Evolutionary conservation across 2,888 invertebrate genomes (phyloP).

Genomic region (Vesta saturnalis): DNA sequence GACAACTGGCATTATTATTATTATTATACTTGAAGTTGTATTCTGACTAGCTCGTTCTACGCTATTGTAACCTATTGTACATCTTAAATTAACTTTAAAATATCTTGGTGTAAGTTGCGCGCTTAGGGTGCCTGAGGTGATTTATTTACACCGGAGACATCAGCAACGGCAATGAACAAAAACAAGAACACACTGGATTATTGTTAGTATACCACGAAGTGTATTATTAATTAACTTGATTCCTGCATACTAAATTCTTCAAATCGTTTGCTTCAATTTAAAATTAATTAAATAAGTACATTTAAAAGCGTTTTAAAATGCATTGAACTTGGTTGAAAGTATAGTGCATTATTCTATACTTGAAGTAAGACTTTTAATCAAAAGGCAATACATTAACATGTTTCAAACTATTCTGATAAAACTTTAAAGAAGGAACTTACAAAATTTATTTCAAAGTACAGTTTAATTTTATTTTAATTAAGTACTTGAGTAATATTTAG

Average conservation of each 20-base stretch:
- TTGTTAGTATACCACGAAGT: conserved; percentile 25
- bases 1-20: conserved; percentile 51
- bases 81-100: conserved; percentile 57
- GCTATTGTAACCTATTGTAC: conserved; percentile 59
- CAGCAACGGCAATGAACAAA: conserved; percentile 44
- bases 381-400: too few relatives aligned
- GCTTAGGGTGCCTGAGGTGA: conserved; percentile 50
- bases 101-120: conserved; percentile 48
- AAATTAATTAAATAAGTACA: too few relatives aligned
- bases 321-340: neutral
- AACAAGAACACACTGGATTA: conserved; percentile 32
- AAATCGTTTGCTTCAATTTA: neutral
- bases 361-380: too few relatives aligned
- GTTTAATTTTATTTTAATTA: too few relatives aligned
- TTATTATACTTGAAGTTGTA: conserved; percentile 49
- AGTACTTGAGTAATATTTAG: too few relatives aligned
- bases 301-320: too few relatives aligned
- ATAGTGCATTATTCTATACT: too few relatives aligned
- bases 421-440: too few relatives aligned
- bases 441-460: too few relatives aligned
- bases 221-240: conserved; percentile 11
- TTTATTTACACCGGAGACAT: conserved; percentile 51
- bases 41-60: conserved; percentile 59
- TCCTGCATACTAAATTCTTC: neutral
- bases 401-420: too few relatives aligned